These are phyloP conservation scores for Cuculus canorus DNA, from an alignment of 2,797 vertebrate species.

Conservation along the genomic window DNA sequence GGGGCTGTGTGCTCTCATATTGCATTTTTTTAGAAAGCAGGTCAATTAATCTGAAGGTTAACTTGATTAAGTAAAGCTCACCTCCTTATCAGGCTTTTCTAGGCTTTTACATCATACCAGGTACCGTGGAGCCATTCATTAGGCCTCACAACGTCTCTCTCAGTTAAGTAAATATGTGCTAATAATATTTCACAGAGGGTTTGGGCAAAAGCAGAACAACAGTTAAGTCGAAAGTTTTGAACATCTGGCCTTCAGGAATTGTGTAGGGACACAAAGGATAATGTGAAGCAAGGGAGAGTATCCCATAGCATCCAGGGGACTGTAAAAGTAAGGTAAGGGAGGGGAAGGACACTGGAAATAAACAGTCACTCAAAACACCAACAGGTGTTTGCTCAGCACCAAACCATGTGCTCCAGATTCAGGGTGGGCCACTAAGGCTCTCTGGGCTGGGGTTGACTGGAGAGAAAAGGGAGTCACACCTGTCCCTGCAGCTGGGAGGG, in stretches of 20 bases:
- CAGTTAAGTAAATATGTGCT: conserved; percentile 16
- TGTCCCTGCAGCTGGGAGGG: not conserved
- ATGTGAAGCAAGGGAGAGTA: not conserved
- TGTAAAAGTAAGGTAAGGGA: fast-evolving
- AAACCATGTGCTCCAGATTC: not conserved
- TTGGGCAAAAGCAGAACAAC: not conserved
- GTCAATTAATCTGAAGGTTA: conserved; percentile 46
- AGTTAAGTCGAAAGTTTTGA: not conserved
- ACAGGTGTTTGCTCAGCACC: not conserved
- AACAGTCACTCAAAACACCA: fast-evolving
- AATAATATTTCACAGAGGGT: not conserved
- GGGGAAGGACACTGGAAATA: not conserved
- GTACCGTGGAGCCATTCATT: not conserved
- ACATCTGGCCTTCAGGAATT: not conserved
- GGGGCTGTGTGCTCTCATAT: not conserved
- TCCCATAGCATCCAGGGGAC: not conserved
- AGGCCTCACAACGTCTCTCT: not conserved
- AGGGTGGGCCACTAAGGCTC: not conserved
- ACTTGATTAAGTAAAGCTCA: conserved; percentile 50
- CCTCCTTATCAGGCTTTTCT: conserved; percentile 16
- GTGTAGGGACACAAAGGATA: not conserved
- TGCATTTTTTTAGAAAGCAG: not conserved
- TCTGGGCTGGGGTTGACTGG: not conserved
- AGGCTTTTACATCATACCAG: not conserved
- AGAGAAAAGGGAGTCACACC: not conserved